These are phyloP conservation scores for Hypomecis punctinalis DNA, from an alignment of 2,888 invertebrate species.

Conservation along the genomic window DNA sequence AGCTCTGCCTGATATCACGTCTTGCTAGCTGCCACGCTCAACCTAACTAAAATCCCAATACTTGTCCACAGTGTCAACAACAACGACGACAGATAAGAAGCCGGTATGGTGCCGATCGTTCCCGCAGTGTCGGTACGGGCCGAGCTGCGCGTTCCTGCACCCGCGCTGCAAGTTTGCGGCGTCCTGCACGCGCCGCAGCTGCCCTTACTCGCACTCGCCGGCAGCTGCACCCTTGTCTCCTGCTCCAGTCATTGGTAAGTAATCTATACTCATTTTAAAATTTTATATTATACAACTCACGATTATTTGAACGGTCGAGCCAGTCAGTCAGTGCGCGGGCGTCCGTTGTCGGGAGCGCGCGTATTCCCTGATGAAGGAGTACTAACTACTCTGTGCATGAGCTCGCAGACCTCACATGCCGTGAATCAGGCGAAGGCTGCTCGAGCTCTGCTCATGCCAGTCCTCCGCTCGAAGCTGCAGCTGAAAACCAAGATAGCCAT, in stretches of 20 bases:
- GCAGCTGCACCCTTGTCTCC: constrained; percentile 47
- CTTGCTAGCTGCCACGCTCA: too few species aligned
- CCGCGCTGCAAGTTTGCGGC: constrained; percentile 96
- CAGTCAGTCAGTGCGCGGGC: too few species aligned
- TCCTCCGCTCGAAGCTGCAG: constrained; percentile 38
- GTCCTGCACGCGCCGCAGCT: constrained; percentile 92
- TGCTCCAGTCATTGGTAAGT: constrained; percentile 50
- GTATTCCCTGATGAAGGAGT: too few species aligned
- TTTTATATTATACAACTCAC: too few species aligned
- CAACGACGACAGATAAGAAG: too few species aligned
- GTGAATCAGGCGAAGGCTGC: constrained; percentile 23
- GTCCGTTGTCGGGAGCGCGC: too few species aligned
- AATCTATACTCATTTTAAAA: background rate
- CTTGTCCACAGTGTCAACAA: too few species aligned
- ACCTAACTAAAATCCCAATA: too few species aligned
- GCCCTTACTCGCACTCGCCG: constrained; percentile 91
- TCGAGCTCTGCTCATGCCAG: constrained; percentile 27
- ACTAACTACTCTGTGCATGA: too few species aligned
- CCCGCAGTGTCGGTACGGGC: constrained; percentile 95
- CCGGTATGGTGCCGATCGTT: constrained; percentile 88
- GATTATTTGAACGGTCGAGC: too few species aligned
- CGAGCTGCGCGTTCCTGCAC: constrained; percentile 95
- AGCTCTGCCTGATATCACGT: too few species aligned
- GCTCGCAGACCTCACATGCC: constrained; percentile 28
- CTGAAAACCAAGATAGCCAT: constrained; percentile 37